phyloP scores from a whole-genome alignment of 2,888 invertebrate species.

The Nomada hirtipes region DNA sequence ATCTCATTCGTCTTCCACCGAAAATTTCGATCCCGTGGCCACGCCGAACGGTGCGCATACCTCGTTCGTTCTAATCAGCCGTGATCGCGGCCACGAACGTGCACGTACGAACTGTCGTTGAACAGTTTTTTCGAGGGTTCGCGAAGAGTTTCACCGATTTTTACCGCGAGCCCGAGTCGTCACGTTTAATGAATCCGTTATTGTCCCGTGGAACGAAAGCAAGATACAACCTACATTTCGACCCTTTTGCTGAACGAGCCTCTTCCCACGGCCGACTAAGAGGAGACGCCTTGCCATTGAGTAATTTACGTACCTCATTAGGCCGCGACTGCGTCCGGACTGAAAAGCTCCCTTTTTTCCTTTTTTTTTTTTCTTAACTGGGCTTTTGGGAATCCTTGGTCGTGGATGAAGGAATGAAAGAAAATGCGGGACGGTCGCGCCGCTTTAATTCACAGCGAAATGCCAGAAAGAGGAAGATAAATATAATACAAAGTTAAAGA shows the following conservation, averaged over 20 bases:
- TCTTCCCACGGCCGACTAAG: slow-evolving; percentile 49
- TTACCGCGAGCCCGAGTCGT: neutral
- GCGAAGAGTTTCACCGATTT: neutral
- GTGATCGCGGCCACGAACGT: slow-evolving; percentile 1
- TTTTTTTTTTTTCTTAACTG: slow-evolving; percentile 15
- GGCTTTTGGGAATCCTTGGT: slow-evolving; percentile 59
- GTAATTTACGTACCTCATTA: slow-evolving; percentile 70
- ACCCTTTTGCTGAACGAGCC: slow-evolving; percentile 52
- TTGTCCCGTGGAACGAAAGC: slow-evolving; percentile 43
- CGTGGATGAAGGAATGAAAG: slow-evolving; percentile 18
- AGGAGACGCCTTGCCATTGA: slow-evolving; percentile 67
- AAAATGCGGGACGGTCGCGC: slow-evolving; percentile 39
- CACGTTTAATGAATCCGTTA: slow-evolving; percentile 47
- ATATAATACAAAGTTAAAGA: neutral
- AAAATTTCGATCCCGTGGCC: neutral
- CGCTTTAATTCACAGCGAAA: slow-evolving; percentile 31
- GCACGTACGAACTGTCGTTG: slow-evolving; percentile 5
- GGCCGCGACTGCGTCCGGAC: slow-evolving; percentile 65
- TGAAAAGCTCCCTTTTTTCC: slow-evolving; percentile 61
- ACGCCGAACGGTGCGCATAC: neutral
- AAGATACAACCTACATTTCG: slow-evolving; percentile 67
- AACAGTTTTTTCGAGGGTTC: slow-evolving; percentile 2
- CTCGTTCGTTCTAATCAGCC: slow-evolving; percentile 2
- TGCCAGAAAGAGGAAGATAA: slow-evolving; percentile 8
- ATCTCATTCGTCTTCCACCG: no score